Conservation (phyloP, 2,113 vertebrate genomes). For the Copsychus sechellarum region DNA sequence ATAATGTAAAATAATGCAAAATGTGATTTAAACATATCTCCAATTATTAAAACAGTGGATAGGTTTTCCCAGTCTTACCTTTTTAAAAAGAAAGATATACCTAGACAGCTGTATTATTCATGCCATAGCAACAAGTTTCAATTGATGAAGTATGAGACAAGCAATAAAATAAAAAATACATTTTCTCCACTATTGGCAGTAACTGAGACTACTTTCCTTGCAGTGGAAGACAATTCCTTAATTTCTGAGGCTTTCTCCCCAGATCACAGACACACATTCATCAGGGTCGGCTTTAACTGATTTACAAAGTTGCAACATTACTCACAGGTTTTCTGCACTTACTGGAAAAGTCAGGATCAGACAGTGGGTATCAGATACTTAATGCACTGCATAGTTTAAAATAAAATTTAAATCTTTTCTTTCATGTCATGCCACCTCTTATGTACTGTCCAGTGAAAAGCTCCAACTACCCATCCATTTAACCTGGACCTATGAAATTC, state of each 20-base stretch:
- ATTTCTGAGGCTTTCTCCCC: not conserved
- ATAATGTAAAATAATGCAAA: conserved; percentile 20
- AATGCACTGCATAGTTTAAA: not conserved
- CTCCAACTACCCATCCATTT: not conserved
- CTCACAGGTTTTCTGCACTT: conserved; percentile 85
- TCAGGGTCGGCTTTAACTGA: not conserved
- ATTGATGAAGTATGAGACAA: not conserved
- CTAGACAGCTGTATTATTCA: conserved; percentile 33
- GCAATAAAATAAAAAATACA: conserved; percentile 58
- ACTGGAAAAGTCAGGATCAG: conserved; percentile 83
- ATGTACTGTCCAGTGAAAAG: not conserved
- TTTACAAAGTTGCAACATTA: not conserved
- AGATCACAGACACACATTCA: not conserved
- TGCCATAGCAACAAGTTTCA: not conserved
- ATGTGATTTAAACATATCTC: not conserved
- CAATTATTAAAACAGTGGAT: conserved; percentile 36
- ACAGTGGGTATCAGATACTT: conserved; percentile 74
- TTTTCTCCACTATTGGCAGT: conserved; percentile 21
- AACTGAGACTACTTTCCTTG: conserved; percentile 16
- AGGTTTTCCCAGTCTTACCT: not conserved
- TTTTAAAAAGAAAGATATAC: not conserved
- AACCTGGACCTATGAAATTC: not conserved
- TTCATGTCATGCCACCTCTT: not conserved
- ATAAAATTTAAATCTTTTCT: not conserved
- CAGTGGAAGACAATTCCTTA: not conserved